A percentile compares a stretch with the other conserved stretches of the same genome.
These are phyloP conservation scores for Collichthys lucidus DNA, from an alignment of 2,113 vertebrate species.

Conservation along the genomic window DNA sequence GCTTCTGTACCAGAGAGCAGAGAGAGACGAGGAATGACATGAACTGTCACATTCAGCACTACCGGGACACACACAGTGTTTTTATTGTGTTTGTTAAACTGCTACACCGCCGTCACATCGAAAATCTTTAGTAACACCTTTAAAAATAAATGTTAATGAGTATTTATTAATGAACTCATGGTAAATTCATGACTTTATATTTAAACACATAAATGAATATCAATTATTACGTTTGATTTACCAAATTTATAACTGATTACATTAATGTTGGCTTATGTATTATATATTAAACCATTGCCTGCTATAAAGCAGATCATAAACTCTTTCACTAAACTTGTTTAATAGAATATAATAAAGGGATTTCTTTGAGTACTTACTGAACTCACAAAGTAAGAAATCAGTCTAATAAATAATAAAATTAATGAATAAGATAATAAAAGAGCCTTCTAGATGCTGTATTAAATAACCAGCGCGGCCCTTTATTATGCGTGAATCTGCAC, in stretches of 20 bases:
- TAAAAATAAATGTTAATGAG: not conserved
- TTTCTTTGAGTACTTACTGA: not conserved
- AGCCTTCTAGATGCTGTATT: not conserved
- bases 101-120: not conserved
- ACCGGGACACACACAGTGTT: not conserved
- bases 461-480: not conserved
- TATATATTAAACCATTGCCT: not conserved
- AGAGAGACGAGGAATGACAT: not conserved
- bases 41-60: not conserved
- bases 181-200: not conserved
- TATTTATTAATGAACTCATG: not conserved
- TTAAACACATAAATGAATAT: constrained; percentile 6
- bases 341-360: too few relatives aligned
- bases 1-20: not conserved
- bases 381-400: not conserved
- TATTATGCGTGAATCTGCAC: not conserved
- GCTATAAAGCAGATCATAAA: not conserved
- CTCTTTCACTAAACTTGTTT: too few relatives aligned
- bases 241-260: not conserved
- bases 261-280: not conserved
- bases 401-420: not conserved
- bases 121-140: not conserved
- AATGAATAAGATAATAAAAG: not conserved
- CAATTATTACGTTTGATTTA: not conserved
- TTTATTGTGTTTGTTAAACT: not conserved